A percentile compares a stretch with the other conserved stretches of the same genome.
Conservation (phyloP, 2,797 vertebrate genomes). For the Chelmon rostratus region DNA sequence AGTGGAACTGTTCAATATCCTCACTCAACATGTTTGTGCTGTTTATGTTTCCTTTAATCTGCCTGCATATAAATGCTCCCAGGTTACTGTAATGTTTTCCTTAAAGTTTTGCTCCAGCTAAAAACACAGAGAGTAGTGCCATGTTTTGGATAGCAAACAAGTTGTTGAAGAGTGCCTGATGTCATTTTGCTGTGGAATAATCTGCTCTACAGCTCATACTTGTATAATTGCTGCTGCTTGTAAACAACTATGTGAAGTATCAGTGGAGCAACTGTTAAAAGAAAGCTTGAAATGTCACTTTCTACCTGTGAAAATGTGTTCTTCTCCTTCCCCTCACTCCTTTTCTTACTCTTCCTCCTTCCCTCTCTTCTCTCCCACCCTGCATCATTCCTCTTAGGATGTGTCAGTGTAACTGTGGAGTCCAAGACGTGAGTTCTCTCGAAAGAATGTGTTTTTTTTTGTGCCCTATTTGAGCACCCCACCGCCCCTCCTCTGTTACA, state of each 20-base stretch:
- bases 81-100: slow-evolving; percentile 73
- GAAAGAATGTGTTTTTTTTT: slow-evolving; percentile 86
- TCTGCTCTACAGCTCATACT: slow-evolving; percentile 16
- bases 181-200: slow-evolving; percentile 62
- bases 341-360: slow-evolving; percentile 24
- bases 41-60: slow-evolving; percentile 77
- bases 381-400: slow-evolving; percentile 81
- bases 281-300: slow-evolving; percentile 28
- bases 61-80: slow-evolving; percentile 65
- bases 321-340: slow-evolving; percentile 34
- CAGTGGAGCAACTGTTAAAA: slow-evolving; percentile 24
- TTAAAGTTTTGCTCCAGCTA: slow-evolving; percentile 45
- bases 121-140: slow-evolving; percentile 54
- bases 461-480: slow-evolving; percentile 73
- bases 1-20: slow-evolving; percentile 82
- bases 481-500: slow-evolving; percentile 71
- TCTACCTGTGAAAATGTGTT: slow-evolving; percentile 44
- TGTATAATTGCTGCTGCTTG: slow-evolving; percentile 43
- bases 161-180: slow-evolving; percentile 58
- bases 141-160: slow-evolving; percentile 50
- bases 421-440: slow-evolving; percentile 88
- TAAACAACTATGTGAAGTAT: slow-evolving; percentile 50
- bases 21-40: slow-evolving; percentile 59
- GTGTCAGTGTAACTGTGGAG: slow-evolving; percentile 82
- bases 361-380: slow-evolving; percentile 61